A percentile compares a stretch with the other conserved stretches of the same genome.
phyloP scores from a whole-genome alignment of 2,113 vertebrate genomes.

The Pituophis catenifer region DNA sequence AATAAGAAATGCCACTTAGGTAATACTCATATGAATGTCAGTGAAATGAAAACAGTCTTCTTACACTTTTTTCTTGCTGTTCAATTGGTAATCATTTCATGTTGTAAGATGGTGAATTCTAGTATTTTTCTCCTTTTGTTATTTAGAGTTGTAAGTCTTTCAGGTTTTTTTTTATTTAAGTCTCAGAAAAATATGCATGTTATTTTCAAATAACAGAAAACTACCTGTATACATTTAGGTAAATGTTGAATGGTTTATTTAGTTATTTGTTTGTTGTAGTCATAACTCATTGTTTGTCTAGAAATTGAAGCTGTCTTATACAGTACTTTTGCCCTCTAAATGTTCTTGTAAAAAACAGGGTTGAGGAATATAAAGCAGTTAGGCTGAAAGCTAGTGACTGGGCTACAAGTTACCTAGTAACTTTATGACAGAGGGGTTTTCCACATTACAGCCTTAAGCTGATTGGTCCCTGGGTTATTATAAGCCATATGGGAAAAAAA shows the following conservation, averaged over 20 bases:
- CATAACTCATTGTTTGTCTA: not conserved
- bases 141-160: not conserved
- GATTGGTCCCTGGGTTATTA: not conserved
- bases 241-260: not conserved
- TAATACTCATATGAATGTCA: not conserved
- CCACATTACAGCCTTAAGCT: not conserved
- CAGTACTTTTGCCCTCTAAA: not conserved
- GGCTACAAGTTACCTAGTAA: not conserved
- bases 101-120: not conserved
- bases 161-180: not conserved
- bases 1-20: not conserved
- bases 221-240: not conserved
- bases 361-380: not conserved
- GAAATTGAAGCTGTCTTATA: not conserved
- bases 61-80: not conserved
- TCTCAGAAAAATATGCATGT: rapidly evolving
- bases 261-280: not conserved
- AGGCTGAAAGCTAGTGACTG: not conserved
- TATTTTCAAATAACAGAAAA: not conserved
- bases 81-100: not conserved
- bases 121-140: not conserved
- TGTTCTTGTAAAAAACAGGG: not conserved
- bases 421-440: not conserved
- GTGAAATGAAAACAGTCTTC: not conserved
- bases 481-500: not conserved